phyloP scores from a whole-genome alignment of 2,797 vertebrate genomes.

The Acomys russatus region DNA sequence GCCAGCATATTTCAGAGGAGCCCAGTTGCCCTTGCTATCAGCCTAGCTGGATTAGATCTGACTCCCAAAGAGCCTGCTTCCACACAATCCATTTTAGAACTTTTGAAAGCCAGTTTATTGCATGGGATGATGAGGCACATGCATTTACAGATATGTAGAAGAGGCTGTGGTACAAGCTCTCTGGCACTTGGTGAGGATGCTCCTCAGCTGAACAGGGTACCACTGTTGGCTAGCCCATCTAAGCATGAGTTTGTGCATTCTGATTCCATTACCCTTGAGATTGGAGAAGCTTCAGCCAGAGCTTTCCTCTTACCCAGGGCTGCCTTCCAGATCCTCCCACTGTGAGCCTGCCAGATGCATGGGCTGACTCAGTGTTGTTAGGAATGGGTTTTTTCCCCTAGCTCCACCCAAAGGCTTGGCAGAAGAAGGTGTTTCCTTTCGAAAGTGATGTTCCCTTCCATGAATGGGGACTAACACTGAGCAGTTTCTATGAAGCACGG shows the following conservation, averaged over 20 bases:
- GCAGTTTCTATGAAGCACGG: not conserved
- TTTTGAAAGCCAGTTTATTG: constrained; percentile 30
- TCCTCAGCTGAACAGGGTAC: not conserved
- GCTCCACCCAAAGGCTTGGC: constrained; percentile 75
- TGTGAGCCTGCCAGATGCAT: constrained; percentile 63
- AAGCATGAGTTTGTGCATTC: not conserved
- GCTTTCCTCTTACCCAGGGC: constrained; percentile 37
- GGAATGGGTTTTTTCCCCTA: constrained; percentile 45
- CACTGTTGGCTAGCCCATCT: not conserved
- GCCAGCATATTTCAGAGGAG: constrained; percentile 2
- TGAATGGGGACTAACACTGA: not conserved
- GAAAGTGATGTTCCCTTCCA: not conserved
- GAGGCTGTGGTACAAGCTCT: not conserved
- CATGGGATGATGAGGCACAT: not conserved
- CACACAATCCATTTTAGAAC: constrained; percentile 37
- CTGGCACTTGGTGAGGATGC: not conserved
- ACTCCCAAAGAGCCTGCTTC: constrained; percentile 17
- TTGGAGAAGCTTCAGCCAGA: constrained; percentile 46
- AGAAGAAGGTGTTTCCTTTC: constrained; percentile 59
- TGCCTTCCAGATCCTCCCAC: constrained; percentile 61
- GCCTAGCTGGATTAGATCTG: not conserved
- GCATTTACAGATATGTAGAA: not conserved
- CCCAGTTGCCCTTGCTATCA: not conserved
- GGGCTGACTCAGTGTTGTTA: constrained; percentile 77
- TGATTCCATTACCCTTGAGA: constrained; percentile 59